Conservation (phyloP, 2,888 invertebrate genomes). For the Parnassius mnemosyne region DNA sequence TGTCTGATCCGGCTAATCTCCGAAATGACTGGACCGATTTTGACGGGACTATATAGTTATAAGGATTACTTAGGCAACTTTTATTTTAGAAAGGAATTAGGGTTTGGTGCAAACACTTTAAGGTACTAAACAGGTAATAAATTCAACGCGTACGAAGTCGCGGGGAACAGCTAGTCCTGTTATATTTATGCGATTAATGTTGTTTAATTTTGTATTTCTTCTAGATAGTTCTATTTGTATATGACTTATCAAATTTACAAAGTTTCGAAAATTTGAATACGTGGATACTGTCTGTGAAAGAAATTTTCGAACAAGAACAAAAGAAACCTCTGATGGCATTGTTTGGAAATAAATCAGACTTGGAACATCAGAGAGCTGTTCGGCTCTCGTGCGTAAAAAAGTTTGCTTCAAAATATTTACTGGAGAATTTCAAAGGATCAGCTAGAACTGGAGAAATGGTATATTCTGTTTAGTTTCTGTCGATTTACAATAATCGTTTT, state of each 20-base stretch:
- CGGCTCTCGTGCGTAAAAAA: constrained; percentile 82
- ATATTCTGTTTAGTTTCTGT: constrained; percentile 32
- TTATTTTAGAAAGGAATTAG: no score
- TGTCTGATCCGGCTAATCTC: no score
- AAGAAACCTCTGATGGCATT: constrained; percentile 81
- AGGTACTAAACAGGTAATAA: no score
- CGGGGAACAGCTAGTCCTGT: no score
- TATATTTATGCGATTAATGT: no score
- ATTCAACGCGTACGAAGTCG: no score
- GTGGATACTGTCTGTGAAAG: constrained; percentile 84
- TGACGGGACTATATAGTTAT: no score
- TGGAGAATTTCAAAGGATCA: constrained; percentile 83
- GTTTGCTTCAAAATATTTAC: constrained; percentile 82
- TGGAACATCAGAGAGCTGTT: constrained; percentile 87
- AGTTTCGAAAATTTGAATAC: constrained; percentile 88
- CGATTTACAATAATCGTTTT: constrained; percentile 1
- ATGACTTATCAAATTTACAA: constrained; percentile 89
- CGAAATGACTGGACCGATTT: no score
- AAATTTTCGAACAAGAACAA: constrained; percentile 59
- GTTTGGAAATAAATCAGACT: constrained; percentile 86
- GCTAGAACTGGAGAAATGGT: constrained; percentile 88
- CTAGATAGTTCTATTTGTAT: constrained; percentile 89
- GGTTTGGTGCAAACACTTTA: no score
- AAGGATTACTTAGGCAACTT: no score
- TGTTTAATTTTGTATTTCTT: constrained; percentile 36